Percentiles rank a stretch among this genome's conserved stretches.
Conservation (phyloP, 2,888 invertebrate species). For the Ischnura elegans region DNA sequence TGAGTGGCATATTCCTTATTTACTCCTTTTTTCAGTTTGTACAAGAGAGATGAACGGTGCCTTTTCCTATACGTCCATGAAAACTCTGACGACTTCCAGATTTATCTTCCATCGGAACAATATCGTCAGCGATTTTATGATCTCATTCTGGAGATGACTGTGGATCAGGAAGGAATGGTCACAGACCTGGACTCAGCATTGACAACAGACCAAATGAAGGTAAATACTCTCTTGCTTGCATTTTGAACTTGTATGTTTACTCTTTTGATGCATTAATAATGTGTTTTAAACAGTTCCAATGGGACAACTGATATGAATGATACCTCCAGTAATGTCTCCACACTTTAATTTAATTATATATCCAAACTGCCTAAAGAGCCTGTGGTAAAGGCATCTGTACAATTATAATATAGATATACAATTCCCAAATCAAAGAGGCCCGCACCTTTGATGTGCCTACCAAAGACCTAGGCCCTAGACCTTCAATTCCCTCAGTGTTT, state of each 20-base stretch:
- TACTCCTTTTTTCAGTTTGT: conserved; percentile 83
- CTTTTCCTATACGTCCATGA: conserved; percentile 98
- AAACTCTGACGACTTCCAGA: conserved; percentile 99
- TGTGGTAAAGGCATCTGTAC: no score
- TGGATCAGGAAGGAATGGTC: conserved; percentile 89
- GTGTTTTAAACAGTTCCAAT: background rate
- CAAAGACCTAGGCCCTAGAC: no score
- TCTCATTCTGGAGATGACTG: conserved; percentile 91
- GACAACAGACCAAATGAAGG: conserved; percentile 87
- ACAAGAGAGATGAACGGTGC: conserved; percentile 97
- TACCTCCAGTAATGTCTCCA: no score
- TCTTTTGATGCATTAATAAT: background rate
- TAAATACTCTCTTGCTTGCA: conserved; percentile 74
- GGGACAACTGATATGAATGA: background rate
- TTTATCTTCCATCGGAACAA: conserved; percentile 95
- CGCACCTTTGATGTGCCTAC: no score
- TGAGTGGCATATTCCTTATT: background rate
- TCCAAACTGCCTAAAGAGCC: no score
- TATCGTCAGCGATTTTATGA: conserved; percentile 92
- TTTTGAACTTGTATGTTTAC: conserved; percentile 1
- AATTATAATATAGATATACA: no score
- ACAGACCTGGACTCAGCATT: conserved; percentile 88
- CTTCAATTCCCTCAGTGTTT: no score
- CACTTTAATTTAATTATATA: no score
- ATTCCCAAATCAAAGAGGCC: no score